phyloP scores from a whole-genome alignment of 2,113 vertebrate species.

The Chroicocephalus ridibundus region DNA sequence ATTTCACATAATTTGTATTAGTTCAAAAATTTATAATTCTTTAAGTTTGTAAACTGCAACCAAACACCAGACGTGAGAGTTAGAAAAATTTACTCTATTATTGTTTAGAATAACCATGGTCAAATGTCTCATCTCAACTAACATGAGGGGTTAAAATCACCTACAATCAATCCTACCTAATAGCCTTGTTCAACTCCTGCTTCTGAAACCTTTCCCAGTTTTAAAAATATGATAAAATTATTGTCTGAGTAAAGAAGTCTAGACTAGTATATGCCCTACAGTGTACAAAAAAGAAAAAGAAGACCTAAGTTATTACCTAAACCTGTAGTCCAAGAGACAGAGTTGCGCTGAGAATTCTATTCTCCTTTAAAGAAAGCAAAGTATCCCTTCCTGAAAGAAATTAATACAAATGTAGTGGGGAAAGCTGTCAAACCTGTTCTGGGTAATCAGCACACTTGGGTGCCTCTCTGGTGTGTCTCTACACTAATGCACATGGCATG shows the following conservation, averaged over 20 bases:
- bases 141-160: neutral
- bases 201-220: neutral
- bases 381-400: neutral
- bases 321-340: neutral
- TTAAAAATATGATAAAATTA: neutral
- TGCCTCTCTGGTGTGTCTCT: neutral
- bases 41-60: neutral
- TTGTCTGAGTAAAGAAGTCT: neutral
- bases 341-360: neutral
- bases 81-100: neutral
- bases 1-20: neutral
- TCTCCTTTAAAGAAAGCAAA: neutral
- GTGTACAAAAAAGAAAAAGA: neutral
- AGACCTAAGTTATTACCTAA: neutral
- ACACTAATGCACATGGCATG: neutral
- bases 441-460: neutral
- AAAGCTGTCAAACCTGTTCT: neutral
- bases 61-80: neutral
- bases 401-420: neutral
- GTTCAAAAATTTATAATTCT: neutral
- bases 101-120: neutral
- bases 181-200: neutral
- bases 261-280: neutral
- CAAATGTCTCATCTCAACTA: neutral
- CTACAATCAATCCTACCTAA: neutral